Conservation (phyloP, 2,888 invertebrate species). For the Polia nebulosa region DNA sequence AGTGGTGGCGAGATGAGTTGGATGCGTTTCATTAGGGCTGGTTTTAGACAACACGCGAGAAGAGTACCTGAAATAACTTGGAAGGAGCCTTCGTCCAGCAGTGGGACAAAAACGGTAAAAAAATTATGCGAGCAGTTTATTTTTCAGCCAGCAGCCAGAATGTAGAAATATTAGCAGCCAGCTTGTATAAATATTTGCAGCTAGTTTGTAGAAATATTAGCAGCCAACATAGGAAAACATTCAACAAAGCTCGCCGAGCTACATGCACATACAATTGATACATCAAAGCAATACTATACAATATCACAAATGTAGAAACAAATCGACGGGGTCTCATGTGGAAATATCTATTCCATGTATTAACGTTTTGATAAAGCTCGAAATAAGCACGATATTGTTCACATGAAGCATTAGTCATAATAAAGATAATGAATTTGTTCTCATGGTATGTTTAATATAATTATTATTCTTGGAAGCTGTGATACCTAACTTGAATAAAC, state of each 20-base stretch:
- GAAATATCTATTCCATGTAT: conserved; percentile 1
- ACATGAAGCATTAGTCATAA: conserved; percentile 12
- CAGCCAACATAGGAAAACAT: not conserved
- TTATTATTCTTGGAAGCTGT: conserved; percentile 14
- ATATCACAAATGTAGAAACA: not conserved
- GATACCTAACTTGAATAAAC: not conserved
- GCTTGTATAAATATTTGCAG: too few species aligned
- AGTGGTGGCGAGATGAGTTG: too few species aligned
- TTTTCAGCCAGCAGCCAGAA: too few species aligned
- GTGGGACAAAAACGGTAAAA: too few species aligned
- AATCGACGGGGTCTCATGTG: not conserved
- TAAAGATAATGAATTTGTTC: conserved; percentile 37
- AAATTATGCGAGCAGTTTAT: too few species aligned
- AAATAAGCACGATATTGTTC: conserved; percentile 16
- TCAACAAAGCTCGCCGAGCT: not conserved
- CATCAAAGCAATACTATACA: not conserved
- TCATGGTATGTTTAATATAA: not conserved
- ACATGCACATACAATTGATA: not conserved
- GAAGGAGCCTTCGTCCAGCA: too few species aligned
- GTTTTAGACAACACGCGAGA: too few species aligned
- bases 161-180: too few species aligned
- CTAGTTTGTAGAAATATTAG: not conserved
- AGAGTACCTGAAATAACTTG: too few species aligned
- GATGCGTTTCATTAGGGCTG: too few species aligned
- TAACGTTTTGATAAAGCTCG: conserved; percentile 10